Percentiles rank a stretch among this genome's conserved stretches.
Conservation (phyloP, 1,140 invertebrate species). For the Drosophila sproati region DNA sequence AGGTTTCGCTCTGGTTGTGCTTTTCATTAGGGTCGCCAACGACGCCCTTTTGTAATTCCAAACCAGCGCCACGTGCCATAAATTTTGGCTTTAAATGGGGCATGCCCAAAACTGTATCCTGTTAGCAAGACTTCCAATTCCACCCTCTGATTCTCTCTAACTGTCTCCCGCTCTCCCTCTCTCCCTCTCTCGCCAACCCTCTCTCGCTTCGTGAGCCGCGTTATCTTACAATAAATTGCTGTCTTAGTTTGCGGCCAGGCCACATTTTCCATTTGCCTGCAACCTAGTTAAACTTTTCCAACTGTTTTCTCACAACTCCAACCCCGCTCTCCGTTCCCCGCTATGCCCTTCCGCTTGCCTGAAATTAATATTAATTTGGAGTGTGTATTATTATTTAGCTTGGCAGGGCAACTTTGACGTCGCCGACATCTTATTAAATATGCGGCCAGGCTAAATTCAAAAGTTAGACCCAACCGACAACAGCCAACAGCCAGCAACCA, state of each 20-base stretch:
- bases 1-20: conserved; percentile 12
- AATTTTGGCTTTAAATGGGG: conserved; percentile 65
- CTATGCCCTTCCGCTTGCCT: neutral
- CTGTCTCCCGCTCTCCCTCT: too few species aligned
- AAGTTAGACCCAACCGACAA: conserved; percentile 38
- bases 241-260: conserved; percentile 63
- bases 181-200: neutral
- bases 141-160: neutral
- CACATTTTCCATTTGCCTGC: conserved; percentile 18
- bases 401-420: conserved; percentile 63
- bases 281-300: conserved; percentile 31
- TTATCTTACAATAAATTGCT: conserved; percentile 76
- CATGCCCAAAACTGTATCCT: conserved; percentile 64
- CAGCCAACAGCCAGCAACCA: conserved; percentile 24
- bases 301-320: neutral
- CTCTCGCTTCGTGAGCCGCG: conserved; percentile 43
- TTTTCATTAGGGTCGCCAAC: conserved; percentile 52
- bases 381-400: conserved; percentile 68
- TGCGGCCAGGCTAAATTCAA: conserved; percentile 63
- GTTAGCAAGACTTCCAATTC: conserved; percentile 30
- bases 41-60: conserved; percentile 57
- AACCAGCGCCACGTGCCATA: conserved; percentile 65
- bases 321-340: neutral
- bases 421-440: conserved; percentile 71
- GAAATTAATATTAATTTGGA: conserved; percentile 77